Evolutionary conservation across 2,113 vertebrate genomes (phyloP), one percentile per base, ranked within the genome.

Genomic region (Cyprinodon tularosa): DNA sequence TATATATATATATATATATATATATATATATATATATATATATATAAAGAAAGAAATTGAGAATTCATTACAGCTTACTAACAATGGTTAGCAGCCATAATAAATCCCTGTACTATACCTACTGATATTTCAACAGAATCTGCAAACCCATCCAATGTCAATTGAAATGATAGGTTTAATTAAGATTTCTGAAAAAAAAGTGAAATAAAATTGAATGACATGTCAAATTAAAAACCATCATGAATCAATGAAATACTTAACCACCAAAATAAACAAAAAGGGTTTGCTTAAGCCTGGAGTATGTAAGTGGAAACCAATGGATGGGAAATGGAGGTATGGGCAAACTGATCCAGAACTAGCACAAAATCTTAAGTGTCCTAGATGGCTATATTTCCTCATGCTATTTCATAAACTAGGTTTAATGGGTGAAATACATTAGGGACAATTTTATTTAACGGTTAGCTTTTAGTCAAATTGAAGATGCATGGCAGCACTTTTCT

Each of bases 401-500:
- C 59, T 9, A 22, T 50, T 60, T 36, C 4, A 60, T 2, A 11
- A 63, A 70, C 53, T 69, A 47, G 57, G 71, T 77, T 62, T 68
- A 68, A 74, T 5, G 39, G 5, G 47, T 72, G n/a, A 65, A 53
- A 78, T 68, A 17, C 37, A 40, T 65, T 14, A 77, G 14, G 64
- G 38, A 68, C 0, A 12, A 67, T 1, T 71, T 37, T 29, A 68
- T 83, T 68, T 70, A 69, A 42, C 38, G 7, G 1, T 77, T 65
- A 74, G 59, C 60, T 66, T 50, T 48, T 73, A 68, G 57, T 62
- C 6, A 6, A 38, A n/a, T 36, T 72, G 50, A 42, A 73, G 63
- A 53, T 59, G 38, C 40, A 61, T 20, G 9, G 20, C 44, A 53
- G 50, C 10, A 3, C 47, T 40, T 12, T 70, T 61, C 89, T 89